Percentiles rank a stretch among this genome's conserved stretches.
Evolutionary conservation across 1,140 invertebrate genomes (phyloP).

Genomic region (Orussus abietinus): DNA sequence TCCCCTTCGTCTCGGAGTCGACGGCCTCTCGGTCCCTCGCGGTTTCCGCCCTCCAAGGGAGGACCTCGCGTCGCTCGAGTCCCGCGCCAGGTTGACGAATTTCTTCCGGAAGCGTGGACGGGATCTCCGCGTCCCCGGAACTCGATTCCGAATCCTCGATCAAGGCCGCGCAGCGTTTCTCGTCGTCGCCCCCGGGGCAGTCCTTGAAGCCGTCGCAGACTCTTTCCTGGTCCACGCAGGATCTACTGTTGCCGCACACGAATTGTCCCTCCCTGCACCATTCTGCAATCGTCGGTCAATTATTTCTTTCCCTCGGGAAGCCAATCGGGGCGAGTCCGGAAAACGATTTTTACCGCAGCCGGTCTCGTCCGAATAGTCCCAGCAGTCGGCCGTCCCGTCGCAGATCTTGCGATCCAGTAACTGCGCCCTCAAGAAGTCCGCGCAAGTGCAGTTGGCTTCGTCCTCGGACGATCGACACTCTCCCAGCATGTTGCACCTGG

Average conservation of each 20-base stretch:
- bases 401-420: constrained; percentile 72
- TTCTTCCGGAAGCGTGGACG: too few species aligned
- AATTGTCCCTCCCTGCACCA: constrained; percentile 73
- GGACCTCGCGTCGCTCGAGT: too few species aligned
- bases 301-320: too few species aligned
- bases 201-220: constrained; percentile 74
- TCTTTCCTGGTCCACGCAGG: constrained; percentile 62
- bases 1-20: constrained; percentile 5
- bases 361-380: constrained; percentile 76
- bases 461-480: constrained; percentile 72
- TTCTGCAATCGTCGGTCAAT: constrained; percentile 47
- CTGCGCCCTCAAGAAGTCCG: constrained; percentile 69
- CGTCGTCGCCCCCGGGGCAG: constrained; percentile 79
- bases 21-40: constrained; percentile 14
- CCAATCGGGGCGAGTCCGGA: too few species aligned
- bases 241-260: constrained; percentile 68
- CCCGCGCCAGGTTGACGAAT: too few species aligned
- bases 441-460: constrained; percentile 71
- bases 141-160: too few species aligned
- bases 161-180: constrained; percentile 63
- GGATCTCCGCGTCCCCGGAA: too few species aligned
- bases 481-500: constrained; percentile 69
- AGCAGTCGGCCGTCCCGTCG: constrained; percentile 75
- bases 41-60: too few species aligned
- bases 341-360: constrained; percentile 62